Evolutionary conservation across 2,888 invertebrate species (phyloP), one percentile per base, ranked within the genome.

Genomic region (Rhagonycha fulva): DNA sequence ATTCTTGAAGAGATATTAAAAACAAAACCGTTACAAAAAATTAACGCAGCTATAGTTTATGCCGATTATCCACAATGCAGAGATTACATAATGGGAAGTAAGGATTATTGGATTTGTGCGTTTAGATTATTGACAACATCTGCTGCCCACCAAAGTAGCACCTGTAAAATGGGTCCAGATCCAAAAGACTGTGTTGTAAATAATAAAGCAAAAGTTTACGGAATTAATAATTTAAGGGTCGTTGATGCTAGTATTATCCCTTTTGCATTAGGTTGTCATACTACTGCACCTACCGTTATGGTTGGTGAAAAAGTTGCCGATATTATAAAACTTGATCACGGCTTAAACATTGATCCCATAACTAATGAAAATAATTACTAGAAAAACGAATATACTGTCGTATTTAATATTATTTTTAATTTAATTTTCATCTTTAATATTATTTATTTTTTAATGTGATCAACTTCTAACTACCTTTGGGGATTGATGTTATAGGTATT

Each of bases 161-260:
- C 93, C 0, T 93, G 92, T 84, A 93, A 92, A 84, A 93, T 93
- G 93, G 93, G 93, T 4, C 92, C 93, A 0, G 86, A 87, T 62
- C 11, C 28, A 10, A 19, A 7, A 68, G 30, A 28, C 12, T 68
- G 32, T 0, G 68, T 68, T 10, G 63, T 66, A 12, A 24, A 66
- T n/a, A 66, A 10, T 11, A 66, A n/a, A 66, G 23, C 26, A 11
- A 66, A 66, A 24, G 63, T 66, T 0, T 85, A 90, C 78, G 90
- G 90, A 0, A 82, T 91, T 23, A 80, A 86, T 3, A 83, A 86
- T 7, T 85, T 91, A 14, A 85, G 91, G 62, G 90, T 91, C 0
- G 87, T 88, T 4, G 91, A 91, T 80, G 89, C 89, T 3, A 90
- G 90, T 47, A 84, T 91, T 10, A 89, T 91, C 85, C 91, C 91